Conservation (phyloP, 2,797 vertebrate genomes). For the Eleutherodactylus coqui region DNA sequence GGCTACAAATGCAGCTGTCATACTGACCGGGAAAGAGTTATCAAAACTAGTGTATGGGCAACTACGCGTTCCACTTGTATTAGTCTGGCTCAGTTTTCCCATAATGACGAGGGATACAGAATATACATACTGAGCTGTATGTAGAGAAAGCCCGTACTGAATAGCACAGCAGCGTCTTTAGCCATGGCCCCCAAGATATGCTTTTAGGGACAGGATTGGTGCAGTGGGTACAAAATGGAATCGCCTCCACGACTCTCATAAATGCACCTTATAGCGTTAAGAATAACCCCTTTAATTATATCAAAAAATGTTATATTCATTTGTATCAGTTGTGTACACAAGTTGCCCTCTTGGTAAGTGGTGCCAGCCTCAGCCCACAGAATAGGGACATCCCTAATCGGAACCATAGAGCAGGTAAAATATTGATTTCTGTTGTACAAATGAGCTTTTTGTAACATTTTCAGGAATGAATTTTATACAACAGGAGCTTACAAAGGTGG, state of each 20-base stretch:
- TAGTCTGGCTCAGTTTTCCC: too few species aligned
- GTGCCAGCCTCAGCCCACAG: background rate
- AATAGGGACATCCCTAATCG: background rate
- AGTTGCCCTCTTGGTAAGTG: background rate
- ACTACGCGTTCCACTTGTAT: too few species aligned
- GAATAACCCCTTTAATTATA: background rate
- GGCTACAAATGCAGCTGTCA: background rate
- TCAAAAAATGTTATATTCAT: background rate
- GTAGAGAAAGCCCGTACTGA: too few species aligned
- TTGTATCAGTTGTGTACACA: background rate
- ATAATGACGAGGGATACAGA: too few species aligned
- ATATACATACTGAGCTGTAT: too few species aligned
- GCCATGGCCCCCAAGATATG: too few species aligned
- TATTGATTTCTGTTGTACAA: background rate
- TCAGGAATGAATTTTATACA: background rate
- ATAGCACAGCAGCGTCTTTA: too few species aligned
- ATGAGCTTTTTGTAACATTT: constrained; percentile 18
- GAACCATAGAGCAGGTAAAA: background rate
- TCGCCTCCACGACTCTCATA: too few species aligned
- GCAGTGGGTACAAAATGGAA: too few species aligned
- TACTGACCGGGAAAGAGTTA: background rate
- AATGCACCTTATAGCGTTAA: too few species aligned
- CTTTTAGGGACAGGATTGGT: too few species aligned
- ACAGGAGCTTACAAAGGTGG: background rate
- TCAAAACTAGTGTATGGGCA: background rate